Evolutionary conservation across 2,888 invertebrate species (phyloP).

Genomic region (Nycteola revayana): DNA sequence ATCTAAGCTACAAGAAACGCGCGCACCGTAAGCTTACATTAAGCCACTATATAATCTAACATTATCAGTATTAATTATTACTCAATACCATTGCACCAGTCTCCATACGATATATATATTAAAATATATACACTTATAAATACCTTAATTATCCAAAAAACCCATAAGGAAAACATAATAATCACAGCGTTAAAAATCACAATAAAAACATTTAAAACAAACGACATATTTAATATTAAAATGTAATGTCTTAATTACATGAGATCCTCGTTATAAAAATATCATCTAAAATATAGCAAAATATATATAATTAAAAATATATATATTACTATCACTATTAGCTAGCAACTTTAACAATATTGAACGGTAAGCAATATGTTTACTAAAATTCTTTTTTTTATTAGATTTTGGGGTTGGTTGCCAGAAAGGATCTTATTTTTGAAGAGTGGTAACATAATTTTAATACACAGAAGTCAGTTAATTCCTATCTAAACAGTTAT

Average conservation of each 20-base stretch:
- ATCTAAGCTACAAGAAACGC: slow-evolving; percentile 18
- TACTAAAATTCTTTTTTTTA: slow-evolving; percentile 54
- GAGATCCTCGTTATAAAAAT: slow-evolving; percentile 70
- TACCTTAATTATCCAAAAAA: slow-evolving; percentile 36
- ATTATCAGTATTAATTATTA: slow-evolving; percentile 26
- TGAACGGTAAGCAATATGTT: slow-evolving; percentile 73
- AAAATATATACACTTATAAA: slow-evolving; percentile 44
- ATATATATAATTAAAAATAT: slow-evolving; percentile 56
- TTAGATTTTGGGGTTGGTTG: slow-evolving; percentile 56
- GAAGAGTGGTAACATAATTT: slow-evolving; percentile 18
- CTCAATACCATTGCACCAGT: slow-evolving; percentile 54
- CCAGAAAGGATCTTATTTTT: slow-evolving; percentile 39
- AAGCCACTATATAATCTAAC: slow-evolving; percentile 26
- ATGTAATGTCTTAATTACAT: slow-evolving; percentile 48
- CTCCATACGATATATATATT: slow-evolving; percentile 51
- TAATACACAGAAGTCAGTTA: neutral
- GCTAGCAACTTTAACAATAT: slow-evolving; percentile 75
- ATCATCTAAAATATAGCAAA: slow-evolving; percentile 69
- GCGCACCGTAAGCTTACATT: slow-evolving; percentile 19
- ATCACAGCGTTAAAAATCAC: slow-evolving; percentile 70
- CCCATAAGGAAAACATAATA: slow-evolving; percentile 45
- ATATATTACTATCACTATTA: slow-evolving; percentile 54
- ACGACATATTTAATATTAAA: slow-evolving; percentile 28
- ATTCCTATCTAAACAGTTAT: neutral
- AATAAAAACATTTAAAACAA: slow-evolving; percentile 38